Conservation (phyloP, 2,888 invertebrate species). For the Dicycla oo region DNA sequence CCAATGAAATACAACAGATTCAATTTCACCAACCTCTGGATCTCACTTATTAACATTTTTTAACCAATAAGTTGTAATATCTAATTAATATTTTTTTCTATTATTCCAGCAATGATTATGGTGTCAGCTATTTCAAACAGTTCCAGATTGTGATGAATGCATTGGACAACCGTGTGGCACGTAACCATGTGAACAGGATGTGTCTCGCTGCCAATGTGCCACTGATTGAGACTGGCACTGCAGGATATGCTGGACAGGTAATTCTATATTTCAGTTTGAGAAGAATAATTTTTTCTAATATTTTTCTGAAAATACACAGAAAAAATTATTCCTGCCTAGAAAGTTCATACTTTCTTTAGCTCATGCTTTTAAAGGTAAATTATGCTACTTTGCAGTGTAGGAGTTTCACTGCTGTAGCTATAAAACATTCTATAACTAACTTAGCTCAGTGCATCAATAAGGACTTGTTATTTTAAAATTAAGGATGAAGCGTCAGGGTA, state of each 20-base stretch:
- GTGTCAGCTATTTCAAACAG: conserved; percentile 96
- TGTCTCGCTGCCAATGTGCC: conserved; percentile 98
- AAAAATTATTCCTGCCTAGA: not conserved
- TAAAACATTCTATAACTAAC: too few species aligned
- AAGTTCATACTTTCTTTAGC: too few species aligned
- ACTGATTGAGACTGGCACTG: conserved; percentile 98
- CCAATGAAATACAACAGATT: not conserved
- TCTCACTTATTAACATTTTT: not conserved
- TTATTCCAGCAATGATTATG: conserved; percentile 94
- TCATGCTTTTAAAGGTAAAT: too few species aligned
- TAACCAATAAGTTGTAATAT: not conserved
- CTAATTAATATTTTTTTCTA: conserved; percentile 58
- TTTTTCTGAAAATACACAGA: not conserved
- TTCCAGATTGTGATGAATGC: conserved; percentile 99
- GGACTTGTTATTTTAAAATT: too few species aligned
- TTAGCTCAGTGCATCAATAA: too few species aligned
- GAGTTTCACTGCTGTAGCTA: too few species aligned
- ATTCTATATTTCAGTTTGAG: not conserved
- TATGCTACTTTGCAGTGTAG: too few species aligned
- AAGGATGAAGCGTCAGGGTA: too few species aligned
- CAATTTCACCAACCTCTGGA: not conserved
- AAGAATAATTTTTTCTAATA: not conserved
- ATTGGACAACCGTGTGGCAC: conserved; percentile 98
- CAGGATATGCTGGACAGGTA: conserved; percentile 98
- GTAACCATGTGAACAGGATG: conserved; percentile 99